Evolutionary conservation across 1,140 invertebrate species (phyloP), one percentile per base, ranked within the genome.

Genomic region (Sipha flava): DNA sequence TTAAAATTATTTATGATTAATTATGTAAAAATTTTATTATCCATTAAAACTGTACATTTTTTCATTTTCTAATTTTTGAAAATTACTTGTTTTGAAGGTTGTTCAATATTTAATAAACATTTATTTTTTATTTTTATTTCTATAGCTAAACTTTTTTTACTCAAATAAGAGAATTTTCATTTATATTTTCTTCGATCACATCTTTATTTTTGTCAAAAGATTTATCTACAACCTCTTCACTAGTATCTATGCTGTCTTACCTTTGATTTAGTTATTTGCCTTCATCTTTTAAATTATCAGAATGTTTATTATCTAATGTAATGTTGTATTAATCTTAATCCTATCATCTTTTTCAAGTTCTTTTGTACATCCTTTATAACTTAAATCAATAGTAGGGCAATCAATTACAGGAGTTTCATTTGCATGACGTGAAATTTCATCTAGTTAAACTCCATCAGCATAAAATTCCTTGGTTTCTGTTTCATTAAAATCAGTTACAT

Each of bases 201-300:
- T 83, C 70, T 9, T 83, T 52, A 57, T 81, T 81, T 26, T 47
- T 72, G 31, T 37, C 34, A 21, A 77, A 52, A 23, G 23, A 75
- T 57, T 82, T 47, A 34, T 82, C 80, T 59, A 31, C 66, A 70
- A 54, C 62, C 21, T 83, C 79, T 16, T 81, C 52, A 75, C 80
- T 79, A 79, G 37, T 59, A 34, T 31, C 43, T 21, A 79, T 66
- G 14, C 79, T 72, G 43, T 4, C 21, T 6, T 40, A 52, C 6
- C 2, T 31, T 31, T 16, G 21, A 21, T 80, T 47, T 43, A 34
- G n/a, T 43, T 79, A 16, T 18, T 31, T 62, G 18, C 7, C 40
- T 16, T 66, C 12, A 16, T 23, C 10, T 31, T 73, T 73, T 49
- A 10, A 3, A 34, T 21, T 34, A 9, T 79, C 52, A 5, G 72